phyloP scores from a whole-genome alignment of 2,113 vertebrate genomes.

The Syngnathus floridae region DNA sequence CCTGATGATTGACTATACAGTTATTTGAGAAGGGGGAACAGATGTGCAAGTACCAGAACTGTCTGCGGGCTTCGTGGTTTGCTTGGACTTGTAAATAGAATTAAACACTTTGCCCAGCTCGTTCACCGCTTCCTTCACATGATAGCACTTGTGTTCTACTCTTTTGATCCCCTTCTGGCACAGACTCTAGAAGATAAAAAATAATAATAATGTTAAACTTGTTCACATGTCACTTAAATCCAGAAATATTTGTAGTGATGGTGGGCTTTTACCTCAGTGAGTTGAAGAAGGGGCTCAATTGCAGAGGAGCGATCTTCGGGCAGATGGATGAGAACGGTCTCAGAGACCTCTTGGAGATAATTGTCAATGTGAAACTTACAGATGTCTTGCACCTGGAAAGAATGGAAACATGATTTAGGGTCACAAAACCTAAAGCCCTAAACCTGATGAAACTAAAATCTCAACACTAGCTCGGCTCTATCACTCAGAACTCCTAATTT shows the following conservation, averaged over 20 bases:
- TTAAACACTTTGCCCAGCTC: conserved; percentile 70
- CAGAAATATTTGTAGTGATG: not conserved
- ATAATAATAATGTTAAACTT: not conserved
- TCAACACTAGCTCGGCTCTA: not conserved
- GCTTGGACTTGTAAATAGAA: conserved; percentile 61
- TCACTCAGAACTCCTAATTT: not conserved
- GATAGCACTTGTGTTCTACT: conserved; percentile 69
- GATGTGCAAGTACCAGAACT: conserved; percentile 45
- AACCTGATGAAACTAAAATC: not conserved
- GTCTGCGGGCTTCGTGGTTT: conserved; percentile 24
- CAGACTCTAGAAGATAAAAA: conserved; percentile 48
- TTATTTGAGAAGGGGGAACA: not conserved
- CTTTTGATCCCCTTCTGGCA: conserved; percentile 67
- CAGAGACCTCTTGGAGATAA: conserved; percentile 73
- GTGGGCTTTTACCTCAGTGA: conserved; percentile 68
- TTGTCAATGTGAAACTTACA: conserved; percentile 70
- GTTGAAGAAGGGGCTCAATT: conserved; percentile 65
- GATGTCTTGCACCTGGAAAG: conserved; percentile 71
- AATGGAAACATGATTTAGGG: not conserved
- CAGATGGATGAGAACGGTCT: conserved; percentile 70
- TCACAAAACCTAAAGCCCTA: not conserved
- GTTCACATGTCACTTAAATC: not conserved
- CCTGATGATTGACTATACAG: not conserved
- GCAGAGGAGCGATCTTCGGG: conserved; percentile 51
- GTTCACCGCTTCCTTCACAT: conserved; percentile 70